phyloP scores from a whole-genome alignment of 2,888 invertebrate genomes.

The Liodrosophila aerea region DNA sequence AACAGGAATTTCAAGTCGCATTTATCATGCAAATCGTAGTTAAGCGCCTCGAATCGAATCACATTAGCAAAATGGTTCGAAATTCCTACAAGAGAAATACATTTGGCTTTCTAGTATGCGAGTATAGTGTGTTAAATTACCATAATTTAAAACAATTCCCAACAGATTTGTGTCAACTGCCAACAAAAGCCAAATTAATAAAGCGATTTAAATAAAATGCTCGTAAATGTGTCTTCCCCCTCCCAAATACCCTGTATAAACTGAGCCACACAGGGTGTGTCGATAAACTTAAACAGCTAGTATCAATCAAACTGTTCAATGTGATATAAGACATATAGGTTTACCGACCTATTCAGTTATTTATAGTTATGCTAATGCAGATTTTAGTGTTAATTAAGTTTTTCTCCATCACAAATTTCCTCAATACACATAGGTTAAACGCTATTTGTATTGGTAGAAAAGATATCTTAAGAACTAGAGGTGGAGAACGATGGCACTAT shows the following conservation, averaged over 20 bases:
- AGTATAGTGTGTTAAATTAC: conserved; percentile 21
- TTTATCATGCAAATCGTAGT: conserved; percentile 27
- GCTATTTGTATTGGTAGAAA: too few relatives aligned
- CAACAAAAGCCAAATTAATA: conserved; percentile 41
- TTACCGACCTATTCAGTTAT: too few relatives aligned
- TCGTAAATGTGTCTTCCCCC: conserved; percentile 35
- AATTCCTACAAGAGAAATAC: conserved; percentile 19
- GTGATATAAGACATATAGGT: too few relatives aligned
- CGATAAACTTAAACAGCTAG: too few relatives aligned
- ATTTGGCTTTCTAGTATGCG: neutral
- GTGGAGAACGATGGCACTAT: too few relatives aligned
- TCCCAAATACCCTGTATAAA: conserved; percentile 13
- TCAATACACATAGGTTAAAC: too few relatives aligned
- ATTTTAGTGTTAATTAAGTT: too few relatives aligned
- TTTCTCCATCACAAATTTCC: too few relatives aligned
- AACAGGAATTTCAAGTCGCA: conserved; percentile 4
- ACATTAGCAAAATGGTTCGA: conserved; percentile 47
- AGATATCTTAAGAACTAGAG: too few relatives aligned
- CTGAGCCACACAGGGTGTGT: neutral
- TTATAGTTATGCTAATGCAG: too few relatives aligned
- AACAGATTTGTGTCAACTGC: conserved; percentile 47
- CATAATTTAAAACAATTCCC: conserved; percentile 27
- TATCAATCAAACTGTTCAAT: too few relatives aligned
- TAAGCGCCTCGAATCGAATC: conserved; percentile 43
- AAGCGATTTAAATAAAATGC: conserved; percentile 56